These are phyloP conservation scores for Ctenicera cuprea DNA, from an alignment of 2,888 invertebrate genomes.

Conservation along the genomic window DNA sequence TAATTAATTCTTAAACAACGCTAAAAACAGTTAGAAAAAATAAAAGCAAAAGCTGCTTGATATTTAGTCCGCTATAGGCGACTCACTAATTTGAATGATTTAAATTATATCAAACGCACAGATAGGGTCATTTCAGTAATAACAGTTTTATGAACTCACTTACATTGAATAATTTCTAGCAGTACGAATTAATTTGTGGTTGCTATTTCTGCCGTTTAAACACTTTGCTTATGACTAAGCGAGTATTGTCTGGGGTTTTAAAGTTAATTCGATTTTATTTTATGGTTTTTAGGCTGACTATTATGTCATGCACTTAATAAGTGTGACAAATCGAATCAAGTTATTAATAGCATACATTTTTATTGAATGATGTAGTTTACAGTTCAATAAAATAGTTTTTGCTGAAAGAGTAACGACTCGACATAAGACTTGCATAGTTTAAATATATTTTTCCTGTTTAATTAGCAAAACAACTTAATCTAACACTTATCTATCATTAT, in stretches of 20 bases:
- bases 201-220: constrained; percentile 23
- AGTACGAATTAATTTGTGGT: constrained; percentile 30
- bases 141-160: constrained; percentile 23
- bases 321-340: neutral
- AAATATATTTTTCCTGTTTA: too few relatives aligned
- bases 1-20: too few relatives aligned
- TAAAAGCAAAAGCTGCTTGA: neutral
- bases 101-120: constrained; percentile 1
- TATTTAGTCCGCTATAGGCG: neutral
- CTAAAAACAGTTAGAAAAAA: neutral
- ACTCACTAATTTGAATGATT: constrained; percentile 17
- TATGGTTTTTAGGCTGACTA: constrained; percentile 3
- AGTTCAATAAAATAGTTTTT: neutral
- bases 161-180: constrained; percentile 30
- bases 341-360: neutral
- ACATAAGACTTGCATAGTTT: too few relatives aligned
- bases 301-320: constrained; percentile 6
- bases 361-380: constrained; percentile 4
- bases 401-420: too few relatives aligned
- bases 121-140: constrained; percentile 16
- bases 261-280: constrained; percentile 21
- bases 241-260: constrained; percentile 8
- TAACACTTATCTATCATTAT: too few relatives aligned
- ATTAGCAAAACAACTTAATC: neutral
- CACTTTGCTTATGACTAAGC: constrained; percentile 10